Evolutionary conservation across 2,888 invertebrate species (phyloP).

Genomic region (Tachina fera): DNA sequence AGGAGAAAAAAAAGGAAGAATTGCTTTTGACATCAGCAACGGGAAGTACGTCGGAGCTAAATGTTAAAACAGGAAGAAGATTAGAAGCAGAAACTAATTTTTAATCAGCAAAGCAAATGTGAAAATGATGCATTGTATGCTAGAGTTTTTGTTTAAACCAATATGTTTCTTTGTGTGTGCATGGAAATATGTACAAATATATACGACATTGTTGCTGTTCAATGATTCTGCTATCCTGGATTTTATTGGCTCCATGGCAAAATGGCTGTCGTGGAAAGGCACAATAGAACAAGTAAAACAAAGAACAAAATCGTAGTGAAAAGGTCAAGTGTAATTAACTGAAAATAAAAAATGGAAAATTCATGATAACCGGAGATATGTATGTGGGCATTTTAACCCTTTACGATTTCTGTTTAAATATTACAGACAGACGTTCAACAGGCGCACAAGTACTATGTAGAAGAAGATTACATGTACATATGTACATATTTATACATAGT

Average conservation of each 20-base stretch:
- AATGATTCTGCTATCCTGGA: constrained; percentile 78
- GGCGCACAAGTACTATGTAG: too few relatives aligned
- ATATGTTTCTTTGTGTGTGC: background rate
- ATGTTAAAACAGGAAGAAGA: background rate
- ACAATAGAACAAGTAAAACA: constrained; percentile 16
- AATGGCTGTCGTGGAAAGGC: constrained; percentile 76
- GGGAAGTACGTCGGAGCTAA: background rate
- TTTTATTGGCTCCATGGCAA: constrained; percentile 80
- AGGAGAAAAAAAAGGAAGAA: constrained; percentile 23
- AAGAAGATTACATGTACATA: too few relatives aligned
- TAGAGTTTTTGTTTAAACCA: background rate
- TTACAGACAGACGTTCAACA: too few relatives aligned
- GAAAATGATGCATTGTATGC: constrained; percentile 22
- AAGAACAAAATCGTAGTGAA: background rate
- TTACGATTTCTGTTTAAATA: too few relatives aligned
- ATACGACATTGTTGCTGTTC: constrained; percentile 24
- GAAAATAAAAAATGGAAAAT: too few relatives aligned
- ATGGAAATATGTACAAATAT: constrained; percentile 2
- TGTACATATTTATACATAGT: too few relatives aligned
- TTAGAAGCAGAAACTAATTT: constrained; percentile 4
- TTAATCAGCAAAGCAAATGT: background rate
- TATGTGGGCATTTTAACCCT: too few relatives aligned
- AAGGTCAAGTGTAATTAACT: too few relatives aligned
- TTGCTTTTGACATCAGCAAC: background rate
- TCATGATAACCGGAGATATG: too few relatives aligned